Conservation (phyloP, 2,888 invertebrate species). For the Tiphia femorata region DNA sequence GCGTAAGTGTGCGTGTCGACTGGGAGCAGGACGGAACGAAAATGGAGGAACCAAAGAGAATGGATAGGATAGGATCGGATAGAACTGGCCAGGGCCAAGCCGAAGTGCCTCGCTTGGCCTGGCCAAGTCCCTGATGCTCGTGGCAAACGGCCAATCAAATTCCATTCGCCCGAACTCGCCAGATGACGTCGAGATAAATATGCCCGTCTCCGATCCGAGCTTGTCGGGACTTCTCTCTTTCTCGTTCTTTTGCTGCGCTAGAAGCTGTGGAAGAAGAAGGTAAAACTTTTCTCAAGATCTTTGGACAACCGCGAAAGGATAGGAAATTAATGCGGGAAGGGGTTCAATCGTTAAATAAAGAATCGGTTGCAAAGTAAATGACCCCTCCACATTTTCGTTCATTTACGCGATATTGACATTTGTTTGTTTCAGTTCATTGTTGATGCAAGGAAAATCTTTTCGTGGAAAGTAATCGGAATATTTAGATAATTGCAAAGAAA, state of each 20-base stretch:
- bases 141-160: slow-evolving; percentile 61
- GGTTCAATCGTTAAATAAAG: too few relatives aligned
- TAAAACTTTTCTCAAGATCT: too few relatives aligned
- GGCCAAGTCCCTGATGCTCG: slow-evolving; percentile 45
- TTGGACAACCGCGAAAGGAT: too few relatives aligned
- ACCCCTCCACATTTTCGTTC: too few relatives aligned
- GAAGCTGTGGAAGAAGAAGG: too few relatives aligned
- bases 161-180: slow-evolving; percentile 43
- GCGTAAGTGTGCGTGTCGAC: not conserved
- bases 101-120: slow-evolving; percentile 6
- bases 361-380: too few relatives aligned
- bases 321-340: too few relatives aligned
- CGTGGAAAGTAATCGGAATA: too few relatives aligned
- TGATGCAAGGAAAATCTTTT: too few relatives aligned
- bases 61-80: slow-evolving; percentile 31
- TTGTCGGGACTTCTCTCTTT: slow-evolving; percentile 29
- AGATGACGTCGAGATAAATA: slow-evolving; percentile 49
- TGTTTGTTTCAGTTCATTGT: too few relatives aligned
- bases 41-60: slow-evolving; percentile 42
- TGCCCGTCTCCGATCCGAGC: slow-evolving; percentile 25
- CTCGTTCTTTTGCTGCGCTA: slow-evolving; percentile 14
- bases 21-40: slow-evolving; percentile 28
- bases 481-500: too few relatives aligned
- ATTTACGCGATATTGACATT: too few relatives aligned
- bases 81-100: slow-evolving; percentile 5